A percentile compares a stretch with the other conserved stretches of the same genome.
Conservation (phyloP, 1,140 invertebrate species). For the Caenorhabditis inopinata region DNA sequence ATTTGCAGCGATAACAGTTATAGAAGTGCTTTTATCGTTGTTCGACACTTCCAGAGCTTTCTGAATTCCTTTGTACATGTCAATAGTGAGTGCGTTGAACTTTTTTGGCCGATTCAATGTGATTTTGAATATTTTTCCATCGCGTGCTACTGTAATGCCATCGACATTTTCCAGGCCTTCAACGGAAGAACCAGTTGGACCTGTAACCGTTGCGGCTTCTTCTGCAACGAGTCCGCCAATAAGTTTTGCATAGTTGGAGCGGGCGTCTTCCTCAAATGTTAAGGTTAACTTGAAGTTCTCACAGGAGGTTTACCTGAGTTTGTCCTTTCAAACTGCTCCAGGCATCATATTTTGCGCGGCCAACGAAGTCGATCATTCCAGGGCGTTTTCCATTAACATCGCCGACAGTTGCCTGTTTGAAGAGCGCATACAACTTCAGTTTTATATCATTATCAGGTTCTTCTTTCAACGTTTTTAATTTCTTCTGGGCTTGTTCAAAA, state of each 20-base stretch:
- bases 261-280: conserved; percentile 67
- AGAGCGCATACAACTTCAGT: conserved; percentile 72
- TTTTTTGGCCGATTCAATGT: conserved; percentile 75
- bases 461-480: conserved; percentile 67
- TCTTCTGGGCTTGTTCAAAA: conserved; percentile 68
- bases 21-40: conserved; percentile 71
- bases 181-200: conserved; percentile 22
- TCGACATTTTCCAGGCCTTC: conserved; percentile 61
- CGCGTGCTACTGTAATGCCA: conserved; percentile 59
- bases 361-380: conserved; percentile 73
- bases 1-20: conserved; percentile 75
- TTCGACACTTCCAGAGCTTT: conserved; percentile 74
- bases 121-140: conserved; percentile 73
- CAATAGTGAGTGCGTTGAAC: conserved; percentile 77
- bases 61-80: conserved; percentile 75
- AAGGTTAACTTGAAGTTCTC: neutral
- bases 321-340: conserved; percentile 67
- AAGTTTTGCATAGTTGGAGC: conserved; percentile 63
- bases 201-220: conserved; percentile 23
- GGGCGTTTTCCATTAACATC: conserved; percentile 70
- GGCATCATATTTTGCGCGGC: conserved; percentile 73
- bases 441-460: conserved; percentile 71
- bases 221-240: conserved; percentile 52
- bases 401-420: conserved; percentile 72
- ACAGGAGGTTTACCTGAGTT: conserved; percentile 37